phyloP scores from a whole-genome alignment of 1,140 invertebrate genomes.

The Nasonia vitripennis region DNA sequence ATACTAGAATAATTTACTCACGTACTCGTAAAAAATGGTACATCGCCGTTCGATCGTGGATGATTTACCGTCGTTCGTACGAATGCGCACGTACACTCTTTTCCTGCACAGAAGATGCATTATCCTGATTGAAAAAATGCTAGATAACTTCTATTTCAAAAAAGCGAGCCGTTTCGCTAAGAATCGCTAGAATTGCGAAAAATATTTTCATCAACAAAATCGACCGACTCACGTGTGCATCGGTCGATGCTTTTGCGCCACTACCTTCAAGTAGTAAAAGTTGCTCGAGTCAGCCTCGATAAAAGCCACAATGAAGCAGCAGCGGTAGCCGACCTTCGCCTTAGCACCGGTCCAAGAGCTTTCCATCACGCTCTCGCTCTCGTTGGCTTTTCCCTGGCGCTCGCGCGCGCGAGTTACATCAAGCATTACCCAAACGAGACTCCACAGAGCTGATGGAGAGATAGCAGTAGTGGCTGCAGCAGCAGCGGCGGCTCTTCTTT shows the following conservation, averaged over 20 bases:
- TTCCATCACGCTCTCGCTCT: not conserved
- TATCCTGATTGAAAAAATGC: not conserved
- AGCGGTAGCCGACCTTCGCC: not conserved
- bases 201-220: not conserved
- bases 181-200: not conserved
- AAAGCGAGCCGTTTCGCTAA: not conserved
- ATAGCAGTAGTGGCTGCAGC: not conserved
- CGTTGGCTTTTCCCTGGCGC: not conserved
- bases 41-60: not conserved
- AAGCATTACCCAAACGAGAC: constrained; percentile 16
- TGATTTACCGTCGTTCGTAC: not conserved
- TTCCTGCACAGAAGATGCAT: not conserved
- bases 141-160: not conserved
- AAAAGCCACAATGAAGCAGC: not conserved
- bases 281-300: constrained; percentile 18
- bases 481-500: constrained; percentile 2
- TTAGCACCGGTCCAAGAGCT: not conserved
- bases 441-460: not conserved
- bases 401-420: not conserved
- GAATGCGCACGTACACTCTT: not conserved
- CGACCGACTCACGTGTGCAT: not conserved
- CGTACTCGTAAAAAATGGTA: not conserved
- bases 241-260: not conserved
- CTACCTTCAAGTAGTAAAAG: constrained; percentile 11
- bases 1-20: too few relatives aligned